Conservation (phyloP, 1,140 invertebrate species). For the Drosophila mojavensis region DNA sequence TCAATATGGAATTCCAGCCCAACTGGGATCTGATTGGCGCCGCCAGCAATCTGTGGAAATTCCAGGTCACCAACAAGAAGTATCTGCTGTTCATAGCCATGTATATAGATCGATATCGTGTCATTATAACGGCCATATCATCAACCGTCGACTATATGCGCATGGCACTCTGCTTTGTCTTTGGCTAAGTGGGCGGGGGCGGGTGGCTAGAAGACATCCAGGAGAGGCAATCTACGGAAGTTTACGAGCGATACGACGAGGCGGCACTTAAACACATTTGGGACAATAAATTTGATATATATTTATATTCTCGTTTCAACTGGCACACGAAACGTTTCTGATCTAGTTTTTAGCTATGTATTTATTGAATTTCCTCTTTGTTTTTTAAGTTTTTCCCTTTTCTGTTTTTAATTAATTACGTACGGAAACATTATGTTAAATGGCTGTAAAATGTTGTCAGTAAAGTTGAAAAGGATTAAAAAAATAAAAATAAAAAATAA, state of each 20-base stretch:
- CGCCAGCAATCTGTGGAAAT: conserved; percentile 35
- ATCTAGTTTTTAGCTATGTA: not conserved
- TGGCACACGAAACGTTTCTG: not conserved
- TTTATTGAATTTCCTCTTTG: not conserved
- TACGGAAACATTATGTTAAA: no score
- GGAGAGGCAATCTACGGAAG: no score
- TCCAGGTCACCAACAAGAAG: conserved; percentile 60
- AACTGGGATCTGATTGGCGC: conserved; percentile 48
- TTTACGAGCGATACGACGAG: no score
- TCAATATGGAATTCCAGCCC: not conserved
- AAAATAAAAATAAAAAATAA: no score
- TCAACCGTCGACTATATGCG: conserved; percentile 68
- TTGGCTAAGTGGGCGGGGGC: conserved; percentile 9
- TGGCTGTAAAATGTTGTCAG: no score
- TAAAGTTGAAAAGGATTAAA: no score
- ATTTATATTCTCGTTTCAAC: not conserved
- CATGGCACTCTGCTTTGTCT: conserved; percentile 59
- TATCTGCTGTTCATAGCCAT: conserved; percentile 59
- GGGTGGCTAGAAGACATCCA: no score
- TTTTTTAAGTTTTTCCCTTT: no score
- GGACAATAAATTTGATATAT: not conserved
- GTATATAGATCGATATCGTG: conserved; percentile 67
- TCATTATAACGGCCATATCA: conserved; percentile 63
- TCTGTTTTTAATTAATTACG: no score
- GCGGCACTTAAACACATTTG: not conserved